Evolutionary conservation across 2,888 invertebrate species (phyloP).

Genomic region (Leucophenga maculata): DNA sequence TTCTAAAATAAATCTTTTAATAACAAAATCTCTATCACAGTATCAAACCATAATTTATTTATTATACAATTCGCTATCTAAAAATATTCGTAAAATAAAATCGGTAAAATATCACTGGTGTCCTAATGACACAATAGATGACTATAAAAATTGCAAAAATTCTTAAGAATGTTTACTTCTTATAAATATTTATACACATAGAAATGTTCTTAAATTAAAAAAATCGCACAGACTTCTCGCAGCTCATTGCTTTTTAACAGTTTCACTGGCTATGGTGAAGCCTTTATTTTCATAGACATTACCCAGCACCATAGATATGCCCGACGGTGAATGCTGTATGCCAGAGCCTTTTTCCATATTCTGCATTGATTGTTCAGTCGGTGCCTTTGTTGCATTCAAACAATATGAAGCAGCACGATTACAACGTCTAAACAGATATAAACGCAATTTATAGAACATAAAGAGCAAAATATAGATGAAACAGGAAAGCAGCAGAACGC

Average conservation of each 20-base stretch:
- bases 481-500: constrained; percentile 63
- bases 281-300: constrained; percentile 67
- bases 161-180: no score
- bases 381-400: constrained; percentile 56
- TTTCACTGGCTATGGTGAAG: constrained; percentile 51
- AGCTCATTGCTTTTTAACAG: constrained; percentile 37
- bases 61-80: neutral
- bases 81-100: neutral
- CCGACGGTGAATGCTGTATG: constrained; percentile 64
- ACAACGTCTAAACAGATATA: constrained; percentile 59
- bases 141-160: constrained; percentile 40
- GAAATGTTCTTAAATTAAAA: constrained; percentile 1
- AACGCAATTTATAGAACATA: constrained; percentile 66
- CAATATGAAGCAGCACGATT: constrained; percentile 54
- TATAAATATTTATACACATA: no score
- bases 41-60: neutral
- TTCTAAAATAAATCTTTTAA: no score
- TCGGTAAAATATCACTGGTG: constrained; percentile 58
- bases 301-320: constrained; percentile 71
- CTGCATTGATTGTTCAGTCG: constrained; percentile 27
- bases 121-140: constrained; percentile 35
- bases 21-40: neutral
- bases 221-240: no score
- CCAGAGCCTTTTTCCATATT: constrained; percentile 45
- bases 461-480: constrained; percentile 67